A percentile compares a stretch with the other conserved stretches of the same genome.
These are phyloP conservation scores for Fistularia commersonii DNA, from an alignment of 2,797 vertebrate genomes.

Conservation along the genomic window DNA sequence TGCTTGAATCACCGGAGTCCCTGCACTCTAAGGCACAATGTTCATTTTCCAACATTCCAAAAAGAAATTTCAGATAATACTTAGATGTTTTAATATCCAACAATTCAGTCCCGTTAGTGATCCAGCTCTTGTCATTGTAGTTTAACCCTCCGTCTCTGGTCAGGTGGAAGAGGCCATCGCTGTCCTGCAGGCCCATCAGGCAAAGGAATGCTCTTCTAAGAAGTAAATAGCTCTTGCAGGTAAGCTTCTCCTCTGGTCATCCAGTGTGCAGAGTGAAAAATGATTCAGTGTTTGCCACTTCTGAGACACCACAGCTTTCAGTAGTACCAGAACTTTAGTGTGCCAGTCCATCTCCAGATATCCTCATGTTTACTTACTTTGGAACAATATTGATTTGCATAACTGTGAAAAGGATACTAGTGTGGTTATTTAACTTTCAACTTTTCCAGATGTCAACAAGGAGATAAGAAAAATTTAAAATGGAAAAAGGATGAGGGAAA, in stretches of 20 bases:
- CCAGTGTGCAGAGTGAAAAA: too few relatives aligned
- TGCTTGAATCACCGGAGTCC: conserved; percentile 91
- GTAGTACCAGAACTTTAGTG: too few relatives aligned
- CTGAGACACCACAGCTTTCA: too few relatives aligned
- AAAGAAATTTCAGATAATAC: too few relatives aligned
- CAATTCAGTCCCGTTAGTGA: too few relatives aligned
- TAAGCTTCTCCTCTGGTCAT: conserved; percentile 7
- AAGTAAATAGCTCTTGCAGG: conserved; percentile 63
- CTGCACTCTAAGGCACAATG: conserved; percentile 83
- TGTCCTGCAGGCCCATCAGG: conserved; percentile 89
- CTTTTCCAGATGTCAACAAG: not conserved
- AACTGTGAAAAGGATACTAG: too few relatives aligned
- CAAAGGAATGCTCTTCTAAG: conserved; percentile 68
- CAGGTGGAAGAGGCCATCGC: conserved; percentile 92
- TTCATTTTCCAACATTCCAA: not conserved
- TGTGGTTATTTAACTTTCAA: too few relatives aligned
- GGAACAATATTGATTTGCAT: too few relatives aligned
- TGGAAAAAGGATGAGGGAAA: not conserved
- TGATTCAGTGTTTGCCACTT: too few relatives aligned
- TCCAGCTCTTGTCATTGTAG: not conserved
- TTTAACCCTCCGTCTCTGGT: not conserved
- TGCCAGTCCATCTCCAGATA: too few relatives aligned
- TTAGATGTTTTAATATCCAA: too few relatives aligned
- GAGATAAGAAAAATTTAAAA: not conserved
- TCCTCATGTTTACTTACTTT: too few relatives aligned